Evolutionary conservation across 53 echinoderm and acorn worm species (phyloP), one percentile per base, ranked within the genome.

Genomic region (Apostichopus leukothele): DNA sequence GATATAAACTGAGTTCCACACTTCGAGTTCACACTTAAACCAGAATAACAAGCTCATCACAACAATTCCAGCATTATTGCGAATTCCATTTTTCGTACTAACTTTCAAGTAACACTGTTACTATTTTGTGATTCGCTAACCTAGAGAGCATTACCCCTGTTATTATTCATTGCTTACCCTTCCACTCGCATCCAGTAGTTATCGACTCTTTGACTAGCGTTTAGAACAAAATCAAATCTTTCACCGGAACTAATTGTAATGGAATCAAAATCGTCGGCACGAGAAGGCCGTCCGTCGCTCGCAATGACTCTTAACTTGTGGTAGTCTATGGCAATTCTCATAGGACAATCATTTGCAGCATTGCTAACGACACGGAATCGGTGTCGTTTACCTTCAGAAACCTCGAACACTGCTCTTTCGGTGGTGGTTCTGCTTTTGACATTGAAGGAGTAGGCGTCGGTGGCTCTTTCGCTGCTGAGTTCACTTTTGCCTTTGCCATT

Each of bases 101-200:
- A 39, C 39, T 39, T 39, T 3, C 39, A 39, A 39, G 39, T 39
- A 39, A 39, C 39, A 39, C 39, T 39, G 39, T 39, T 39, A 39
- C 39, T 39, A 39, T 39, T 39, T 39, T 39, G 39, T 39, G 39
- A 39, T 3, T 3, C 39, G 39, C 39, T 39, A 39, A 39, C 39
- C 39, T 39, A 39, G 2, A 39, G 39, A 39, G 39, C 39, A 39
- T 39, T 39, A 3, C 39, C 39, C 27, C 39, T 39, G 39, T 39
- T 39, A 39, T 39, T 39, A 25, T 39, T 39, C 39, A 39, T 6
- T 16, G 89, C 94, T 4, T 95, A 91, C 60, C 93, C 96, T 51
- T 93, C 89, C 26, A 94, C 95, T 18, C 93, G 79, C 88, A 98
- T 74, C 94, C 94, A 93, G 89, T 98, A 98, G 79, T 91, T 96